These are phyloP conservation scores for Gobius niger DNA, from an alignment of 2,113 vertebrate genomes.

Conservation along the genomic window DNA sequence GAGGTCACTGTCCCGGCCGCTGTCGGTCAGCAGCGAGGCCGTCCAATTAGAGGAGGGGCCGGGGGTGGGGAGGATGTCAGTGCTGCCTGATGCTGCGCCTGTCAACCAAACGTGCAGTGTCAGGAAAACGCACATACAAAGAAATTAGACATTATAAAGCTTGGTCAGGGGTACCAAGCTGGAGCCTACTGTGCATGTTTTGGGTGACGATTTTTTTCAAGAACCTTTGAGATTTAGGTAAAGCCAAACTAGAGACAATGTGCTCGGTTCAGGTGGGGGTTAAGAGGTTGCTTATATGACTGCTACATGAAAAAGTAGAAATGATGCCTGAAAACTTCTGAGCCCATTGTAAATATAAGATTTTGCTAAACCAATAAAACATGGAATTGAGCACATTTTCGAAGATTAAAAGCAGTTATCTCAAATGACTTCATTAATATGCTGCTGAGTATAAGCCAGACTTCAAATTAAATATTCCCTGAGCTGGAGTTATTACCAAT, in stretches of 20 bases:
- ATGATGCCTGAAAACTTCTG: too few relatives aligned
- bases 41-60: conserved; percentile 90
- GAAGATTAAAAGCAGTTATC: conserved; percentile 19
- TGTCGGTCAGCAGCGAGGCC: conserved; percentile 86
- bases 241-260: too few relatives aligned
- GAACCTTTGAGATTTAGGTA: too few relatives aligned
- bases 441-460: conserved; percentile 24
- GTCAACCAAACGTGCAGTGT: conserved; percentile 24
- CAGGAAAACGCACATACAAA: background rate
- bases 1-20: conserved; percentile 83
- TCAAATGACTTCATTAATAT: conserved; percentile 26
- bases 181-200: too few relatives aligned
- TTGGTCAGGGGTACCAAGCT: too few relatives aligned
- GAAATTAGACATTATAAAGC: background rate
- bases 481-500: conserved; percentile 28
- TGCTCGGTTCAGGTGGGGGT: too few relatives aligned
- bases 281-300: too few relatives aligned
- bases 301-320: too few relatives aligned
- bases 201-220: too few relatives aligned
- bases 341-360: background rate
- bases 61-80: conserved; percentile 91
- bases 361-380: conserved; percentile 3
- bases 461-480: conserved; percentile 30
- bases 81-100: conserved; percentile 95
- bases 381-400: conserved; percentile 13